Evolutionary conservation across 23 tunicate species (phyloP).

Genomic region (Ciona savignyi): DNA sequence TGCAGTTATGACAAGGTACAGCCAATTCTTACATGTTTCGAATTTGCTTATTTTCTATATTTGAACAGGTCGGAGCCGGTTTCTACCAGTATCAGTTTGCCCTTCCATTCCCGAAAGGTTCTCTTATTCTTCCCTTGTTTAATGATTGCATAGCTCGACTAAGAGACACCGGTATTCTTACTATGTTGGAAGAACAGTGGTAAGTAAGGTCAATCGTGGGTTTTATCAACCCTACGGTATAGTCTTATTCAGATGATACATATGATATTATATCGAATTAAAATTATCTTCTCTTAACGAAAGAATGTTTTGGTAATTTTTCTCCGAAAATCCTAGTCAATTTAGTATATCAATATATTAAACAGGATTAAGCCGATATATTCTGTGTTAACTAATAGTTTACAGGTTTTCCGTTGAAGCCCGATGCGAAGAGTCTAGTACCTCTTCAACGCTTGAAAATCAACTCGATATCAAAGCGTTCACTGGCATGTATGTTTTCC

Average conservation of each 20-base stretch:
- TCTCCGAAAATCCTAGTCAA: too few species aligned
- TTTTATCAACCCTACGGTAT: too few species aligned
- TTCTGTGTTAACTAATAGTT: neutral
- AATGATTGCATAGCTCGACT: conserved; percentile 38
- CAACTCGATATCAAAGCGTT: conserved; percentile 58
- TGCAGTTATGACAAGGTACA: conserved; percentile 48
- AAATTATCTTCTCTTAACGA: too few species aligned
- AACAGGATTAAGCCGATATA: neutral
- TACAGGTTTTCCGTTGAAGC: conserved; percentile 44
- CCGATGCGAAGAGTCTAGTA: conserved; percentile 17
- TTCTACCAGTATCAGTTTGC: conserved; percentile 55
- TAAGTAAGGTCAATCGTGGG: too few species aligned
- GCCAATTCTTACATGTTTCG: too few species aligned
- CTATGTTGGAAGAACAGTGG: conserved; percentile 45
- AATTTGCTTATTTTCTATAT: neutral
- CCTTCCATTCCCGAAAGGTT: conserved; percentile 50
- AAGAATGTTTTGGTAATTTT: too few species aligned
- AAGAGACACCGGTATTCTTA: conserved; percentile 24
- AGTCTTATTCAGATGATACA: too few species aligned
- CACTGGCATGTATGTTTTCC: conserved; percentile 55
- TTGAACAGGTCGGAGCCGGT: conserved; percentile 32
- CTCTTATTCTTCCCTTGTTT: conserved; percentile 32
- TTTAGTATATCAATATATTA: too few species aligned
- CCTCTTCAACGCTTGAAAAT: conserved; percentile 21
- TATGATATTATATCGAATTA: too few species aligned